Evolutionary conservation across 2,113 vertebrate genomes (phyloP).

Genomic region (Rhagologus leucostigma): DNA sequence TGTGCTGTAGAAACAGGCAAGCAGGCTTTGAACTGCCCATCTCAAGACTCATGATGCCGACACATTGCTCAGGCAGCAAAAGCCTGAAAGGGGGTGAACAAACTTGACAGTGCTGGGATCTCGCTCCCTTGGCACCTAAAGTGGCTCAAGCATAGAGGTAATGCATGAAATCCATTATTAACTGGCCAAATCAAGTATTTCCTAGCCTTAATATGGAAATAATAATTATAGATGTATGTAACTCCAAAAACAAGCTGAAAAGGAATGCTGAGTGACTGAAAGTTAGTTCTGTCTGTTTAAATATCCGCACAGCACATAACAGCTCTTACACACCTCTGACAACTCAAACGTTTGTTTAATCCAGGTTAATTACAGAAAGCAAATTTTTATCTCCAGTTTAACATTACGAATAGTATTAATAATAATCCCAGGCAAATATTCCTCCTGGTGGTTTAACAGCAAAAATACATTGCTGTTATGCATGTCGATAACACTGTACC

Average conservation of each 20-base stretch:
- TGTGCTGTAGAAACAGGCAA: background rate
- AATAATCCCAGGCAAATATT: background rate
- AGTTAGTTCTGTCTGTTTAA: background rate
- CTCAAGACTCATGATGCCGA: rapidly evolving
- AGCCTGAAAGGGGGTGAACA: background rate
- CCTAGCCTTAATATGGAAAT: background rate
- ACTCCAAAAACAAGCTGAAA: background rate
- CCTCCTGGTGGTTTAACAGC: background rate
- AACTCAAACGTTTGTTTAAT: background rate
- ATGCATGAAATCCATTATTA: background rate
- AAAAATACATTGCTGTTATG: background rate
- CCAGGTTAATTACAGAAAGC: background rate
- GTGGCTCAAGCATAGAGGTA: background rate
- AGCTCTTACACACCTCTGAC: background rate
- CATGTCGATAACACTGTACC: background rate
- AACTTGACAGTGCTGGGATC: background rate
- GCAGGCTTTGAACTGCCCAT: background rate
- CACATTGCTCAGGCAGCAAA: background rate
- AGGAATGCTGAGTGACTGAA: background rate
- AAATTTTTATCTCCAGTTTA: background rate
- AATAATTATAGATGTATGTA: background rate
- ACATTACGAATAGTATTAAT: background rate
- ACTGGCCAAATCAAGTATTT: background rate
- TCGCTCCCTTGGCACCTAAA: background rate
- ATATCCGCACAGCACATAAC: background rate